Conservation (phyloP, 2,888 invertebrate species). For the Cataglyphis albicans region DNA sequence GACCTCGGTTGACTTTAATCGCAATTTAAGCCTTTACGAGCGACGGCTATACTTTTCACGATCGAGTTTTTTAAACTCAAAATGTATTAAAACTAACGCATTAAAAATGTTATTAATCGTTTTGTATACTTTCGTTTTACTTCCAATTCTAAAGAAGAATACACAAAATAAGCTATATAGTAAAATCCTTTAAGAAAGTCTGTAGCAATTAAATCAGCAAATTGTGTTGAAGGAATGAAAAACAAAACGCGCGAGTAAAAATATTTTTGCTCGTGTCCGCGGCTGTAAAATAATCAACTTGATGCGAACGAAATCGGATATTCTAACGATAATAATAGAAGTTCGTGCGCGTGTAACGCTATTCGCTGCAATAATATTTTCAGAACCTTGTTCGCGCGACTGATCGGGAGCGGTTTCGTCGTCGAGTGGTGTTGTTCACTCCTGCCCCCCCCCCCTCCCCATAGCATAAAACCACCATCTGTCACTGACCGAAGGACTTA, state of each 20-base stretch:
- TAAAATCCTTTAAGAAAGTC: neutral
- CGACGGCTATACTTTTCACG: neutral
- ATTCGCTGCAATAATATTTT: slow-evolving; percentile 52
- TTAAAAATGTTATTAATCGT: neutral
- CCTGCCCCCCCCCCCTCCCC: no score
- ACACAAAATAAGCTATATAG: neutral
- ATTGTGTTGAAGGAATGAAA: slow-evolving; percentile 19
- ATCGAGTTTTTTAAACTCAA: neutral
- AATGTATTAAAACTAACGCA: neutral
- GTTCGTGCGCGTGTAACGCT: slow-evolving; percentile 30
- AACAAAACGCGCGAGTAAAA: slow-evolving; percentile 23
- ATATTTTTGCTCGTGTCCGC: slow-evolving; percentile 37
- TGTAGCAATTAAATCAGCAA: neutral
- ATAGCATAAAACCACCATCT: slow-evolving; percentile 62
- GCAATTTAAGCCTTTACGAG: slow-evolving; percentile 8
- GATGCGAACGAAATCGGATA: slow-evolving; percentile 32
- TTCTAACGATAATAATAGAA: slow-evolving; percentile 52
- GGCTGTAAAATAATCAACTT: slow-evolving; percentile 40
- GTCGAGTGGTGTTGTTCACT: slow-evolving; percentile 36
- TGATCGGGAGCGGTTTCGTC: slow-evolving; percentile 19
- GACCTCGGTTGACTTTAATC: slow-evolving; percentile 26
- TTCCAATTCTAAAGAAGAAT: neutral
- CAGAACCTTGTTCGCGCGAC: slow-evolving; percentile 33
- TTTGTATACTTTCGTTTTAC: neutral
- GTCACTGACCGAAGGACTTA: slow-evolving; percentile 67